phyloP scores from a whole-genome alignment of 2,888 invertebrate species.

The Biston stratarius region DNA sequence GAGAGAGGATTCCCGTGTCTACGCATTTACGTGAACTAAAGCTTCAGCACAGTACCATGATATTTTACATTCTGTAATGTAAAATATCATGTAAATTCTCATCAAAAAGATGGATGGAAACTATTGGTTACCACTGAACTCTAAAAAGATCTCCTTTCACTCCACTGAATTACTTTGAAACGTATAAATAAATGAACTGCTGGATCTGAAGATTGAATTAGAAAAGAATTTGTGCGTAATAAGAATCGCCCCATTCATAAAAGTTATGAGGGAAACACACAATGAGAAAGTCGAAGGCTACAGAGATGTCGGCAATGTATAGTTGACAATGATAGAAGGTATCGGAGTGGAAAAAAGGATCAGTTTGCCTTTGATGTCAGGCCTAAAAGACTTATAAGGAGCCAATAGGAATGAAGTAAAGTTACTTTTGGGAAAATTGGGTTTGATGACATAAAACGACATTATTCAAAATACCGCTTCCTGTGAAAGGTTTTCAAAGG shows the following conservation, averaged over 20 bases:
- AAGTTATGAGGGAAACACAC: conserved; percentile 74
- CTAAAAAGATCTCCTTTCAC: conserved; percentile 58
- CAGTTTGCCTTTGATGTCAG: conserved; percentile 80
- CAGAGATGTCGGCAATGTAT: conserved; percentile 51
- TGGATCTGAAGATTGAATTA: conserved; percentile 81
- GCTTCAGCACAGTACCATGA: too few species aligned
- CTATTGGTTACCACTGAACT: conserved; percentile 28
- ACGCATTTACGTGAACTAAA: too few species aligned
- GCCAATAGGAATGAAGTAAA: conserved; percentile 56
- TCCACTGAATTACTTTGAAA: conserved; percentile 78
- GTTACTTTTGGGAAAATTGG: conserved; percentile 54
- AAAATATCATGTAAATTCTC: too few species aligned
- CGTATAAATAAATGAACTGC: conserved; percentile 79
- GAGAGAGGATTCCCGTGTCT: too few species aligned
- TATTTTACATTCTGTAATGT: too few species aligned
- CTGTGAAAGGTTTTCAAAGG: conserved; percentile 40
- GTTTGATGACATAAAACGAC: conserved; percentile 45
- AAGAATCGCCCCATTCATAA: conserved; percentile 79
- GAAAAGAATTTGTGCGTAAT: conserved; percentile 79
- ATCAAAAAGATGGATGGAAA: too few species aligned
- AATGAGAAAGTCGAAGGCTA: conserved; percentile 70
- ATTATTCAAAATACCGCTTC: conserved; percentile 46
- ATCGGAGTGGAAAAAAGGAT: conserved; percentile 79
- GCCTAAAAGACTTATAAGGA: conserved; percentile 67
- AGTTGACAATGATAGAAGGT: conserved; percentile 76